These are phyloP conservation scores for Darevskia nairensis DNA, from an alignment of 2,797 vertebrate species.

Conservation along the genomic window DNA sequence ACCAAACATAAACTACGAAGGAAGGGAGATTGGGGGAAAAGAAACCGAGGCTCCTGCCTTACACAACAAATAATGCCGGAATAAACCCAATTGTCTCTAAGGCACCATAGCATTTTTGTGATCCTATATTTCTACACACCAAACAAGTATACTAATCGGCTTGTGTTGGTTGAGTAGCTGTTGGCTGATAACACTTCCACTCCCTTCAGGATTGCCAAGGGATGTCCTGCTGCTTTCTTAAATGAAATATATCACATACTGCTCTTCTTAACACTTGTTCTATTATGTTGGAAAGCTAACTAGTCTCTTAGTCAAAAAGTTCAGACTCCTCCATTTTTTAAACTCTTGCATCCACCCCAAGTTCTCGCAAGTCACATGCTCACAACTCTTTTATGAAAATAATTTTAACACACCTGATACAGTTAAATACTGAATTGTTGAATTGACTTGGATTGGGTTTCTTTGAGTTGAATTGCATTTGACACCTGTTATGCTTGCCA, in stretches of 20 bases:
- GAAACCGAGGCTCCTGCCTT: not conserved
- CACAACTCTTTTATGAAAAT: not conserved
- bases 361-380: not conserved
- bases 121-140: not conserved
- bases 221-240: slow-evolving; percentile 31
- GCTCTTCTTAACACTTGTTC: not conserved
- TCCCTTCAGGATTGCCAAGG: not conserved
- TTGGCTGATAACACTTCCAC: not conserved
- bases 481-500: not conserved
- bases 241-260: slow-evolving; percentile 15
- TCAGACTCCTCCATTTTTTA: slow-evolving; percentile 11
- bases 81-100: not conserved
- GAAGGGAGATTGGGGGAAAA: not conserved
- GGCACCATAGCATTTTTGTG: not conserved
- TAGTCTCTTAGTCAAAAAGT: not conserved
- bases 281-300: not conserved
- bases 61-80: not conserved
- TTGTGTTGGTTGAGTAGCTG: not conserved
- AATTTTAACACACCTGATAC: not conserved
- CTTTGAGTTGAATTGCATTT: not conserved
- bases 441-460: not conserved
- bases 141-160: not conserved
- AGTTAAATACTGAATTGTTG: too few relatives aligned
- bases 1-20: slow-evolving; percentile 12
- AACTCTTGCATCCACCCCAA: not conserved